phyloP scores from a whole-genome alignment of 1,140 invertebrate genomes.

The Trachelipus rathkii region DNA sequence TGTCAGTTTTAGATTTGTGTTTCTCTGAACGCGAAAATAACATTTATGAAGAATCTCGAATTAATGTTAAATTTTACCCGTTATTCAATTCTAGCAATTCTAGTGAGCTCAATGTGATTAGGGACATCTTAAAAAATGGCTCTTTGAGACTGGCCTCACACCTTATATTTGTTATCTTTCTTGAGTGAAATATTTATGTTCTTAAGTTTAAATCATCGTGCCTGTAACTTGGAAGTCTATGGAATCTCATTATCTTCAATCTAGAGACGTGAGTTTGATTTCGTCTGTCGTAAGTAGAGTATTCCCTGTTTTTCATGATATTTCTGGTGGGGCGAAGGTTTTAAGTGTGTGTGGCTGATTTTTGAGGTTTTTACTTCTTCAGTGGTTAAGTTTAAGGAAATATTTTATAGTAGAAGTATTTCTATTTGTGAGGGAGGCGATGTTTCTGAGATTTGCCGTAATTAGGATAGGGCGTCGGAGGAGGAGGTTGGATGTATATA shows the following conservation, averaged over 20 bases:
- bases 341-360: no score
- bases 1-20: not conserved
- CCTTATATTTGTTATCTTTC: no score
- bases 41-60: not conserved
- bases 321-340: no score
- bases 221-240: no score
- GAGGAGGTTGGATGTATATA: not conserved
- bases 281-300: no score
- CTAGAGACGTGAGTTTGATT: no score
- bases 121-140: not conserved
- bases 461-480: not conserved
- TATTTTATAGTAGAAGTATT: not conserved
- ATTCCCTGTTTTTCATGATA: no score
- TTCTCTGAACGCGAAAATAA: not conserved
- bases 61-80: not conserved
- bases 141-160: not conserved
- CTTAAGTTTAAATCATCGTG: no score
- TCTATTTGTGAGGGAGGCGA: no score
- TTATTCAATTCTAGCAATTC: not conserved
- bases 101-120: not conserved
- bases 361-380: not conserved
- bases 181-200: not conserved
- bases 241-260: no score
- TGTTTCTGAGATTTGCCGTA: no score
- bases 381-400: not conserved